Base-by-base conservation (phyloP, 30 jellyfish, hydroid and myxozoan species). In the Clytia hemisphaerica region DNA sequence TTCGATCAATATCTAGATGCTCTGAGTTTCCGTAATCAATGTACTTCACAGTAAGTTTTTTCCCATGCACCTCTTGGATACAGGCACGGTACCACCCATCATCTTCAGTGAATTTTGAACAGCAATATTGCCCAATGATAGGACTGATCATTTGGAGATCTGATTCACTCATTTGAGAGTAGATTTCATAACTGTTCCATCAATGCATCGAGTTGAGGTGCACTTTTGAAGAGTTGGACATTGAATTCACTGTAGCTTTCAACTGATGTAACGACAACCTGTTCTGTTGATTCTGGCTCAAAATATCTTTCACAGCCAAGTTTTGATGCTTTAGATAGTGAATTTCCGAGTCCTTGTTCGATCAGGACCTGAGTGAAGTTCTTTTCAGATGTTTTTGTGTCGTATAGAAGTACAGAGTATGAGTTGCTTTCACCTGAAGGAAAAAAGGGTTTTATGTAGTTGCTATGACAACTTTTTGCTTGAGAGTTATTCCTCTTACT, bases 1-100 rank as follows among this genome's bases (percentile, higher is more conserved):
- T 45, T 16, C 73, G 50, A 14, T 33, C 40, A 3, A 58, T n/a
- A 1, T 51, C 1, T 14, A 76, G 45, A 15, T n/a, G 50, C 30
- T 83, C 95, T 6, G 59, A 36, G 62, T 83, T 83, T 30, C 95
- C 95, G 69, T 75, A 76, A 62, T 83, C 95, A 42, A 83, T 76
- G 48, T 71, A 83, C 25, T 22, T 35, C 2, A 83, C 93, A 10
- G 45, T 18, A 42, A 75, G 45, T 30, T 24, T 74, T 21, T 69
- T 77, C 5, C 62, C 92, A 44, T 83, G 59, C 6, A 44, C 63
- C 22, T 27, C 48, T 9, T 68, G 77, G 34, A 58, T 57, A n/a
- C 22, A 25, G 9, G 88, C 95, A 19, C 95, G 65, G 50, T 83
- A 83, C 95, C 95, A 83, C 29, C 32, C 71, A 44, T 70, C 93